phyloP scores from a whole-genome alignment of 2,888 invertebrate genomes.

The Morpho deidamia region DNA sequence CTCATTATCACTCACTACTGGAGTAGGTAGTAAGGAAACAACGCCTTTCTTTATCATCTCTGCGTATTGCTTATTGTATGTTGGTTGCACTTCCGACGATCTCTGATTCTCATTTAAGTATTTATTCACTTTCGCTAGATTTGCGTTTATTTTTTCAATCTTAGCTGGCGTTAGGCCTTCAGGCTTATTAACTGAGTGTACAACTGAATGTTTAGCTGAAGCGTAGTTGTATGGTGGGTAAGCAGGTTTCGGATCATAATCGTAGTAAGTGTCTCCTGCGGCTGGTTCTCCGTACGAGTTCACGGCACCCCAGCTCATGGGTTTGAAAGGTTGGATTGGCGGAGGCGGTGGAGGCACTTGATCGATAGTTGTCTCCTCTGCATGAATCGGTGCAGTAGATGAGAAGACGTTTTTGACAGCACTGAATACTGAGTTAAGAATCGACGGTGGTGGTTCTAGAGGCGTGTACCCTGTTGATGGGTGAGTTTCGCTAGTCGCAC shows the following conservation, averaged over 20 bases:
- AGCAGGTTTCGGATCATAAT: constrained; percentile 50
- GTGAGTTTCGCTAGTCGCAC: constrained; percentile 41
- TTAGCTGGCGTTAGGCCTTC: constrained; percentile 56
- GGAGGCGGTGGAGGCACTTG: constrained; percentile 59
- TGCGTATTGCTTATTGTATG: constrained; percentile 42
- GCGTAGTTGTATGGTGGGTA: constrained; percentile 49
- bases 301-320: constrained; percentile 60
- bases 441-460: constrained; percentile 58
- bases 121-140: constrained; percentile 53
- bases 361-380: constrained; percentile 28
- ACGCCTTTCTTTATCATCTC: constrained; percentile 50
- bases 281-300: constrained; percentile 70
- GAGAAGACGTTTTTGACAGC: constrained; percentile 60
- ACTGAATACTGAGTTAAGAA: constrained; percentile 59
- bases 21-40: constrained; percentile 52
- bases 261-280: constrained; percentile 46
- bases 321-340: constrained; percentile 48
- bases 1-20: constrained; percentile 61
- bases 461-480: constrained; percentile 48
- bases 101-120: constrained; percentile 52
- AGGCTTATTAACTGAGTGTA: constrained; percentile 29
- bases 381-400: constrained; percentile 30
- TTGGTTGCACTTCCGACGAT: constrained; percentile 54
- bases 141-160: constrained; percentile 60
- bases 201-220: constrained; percentile 44